phyloP scores from a whole-genome alignment of 2,888 invertebrate species.

The Volucella inanis region DNA sequence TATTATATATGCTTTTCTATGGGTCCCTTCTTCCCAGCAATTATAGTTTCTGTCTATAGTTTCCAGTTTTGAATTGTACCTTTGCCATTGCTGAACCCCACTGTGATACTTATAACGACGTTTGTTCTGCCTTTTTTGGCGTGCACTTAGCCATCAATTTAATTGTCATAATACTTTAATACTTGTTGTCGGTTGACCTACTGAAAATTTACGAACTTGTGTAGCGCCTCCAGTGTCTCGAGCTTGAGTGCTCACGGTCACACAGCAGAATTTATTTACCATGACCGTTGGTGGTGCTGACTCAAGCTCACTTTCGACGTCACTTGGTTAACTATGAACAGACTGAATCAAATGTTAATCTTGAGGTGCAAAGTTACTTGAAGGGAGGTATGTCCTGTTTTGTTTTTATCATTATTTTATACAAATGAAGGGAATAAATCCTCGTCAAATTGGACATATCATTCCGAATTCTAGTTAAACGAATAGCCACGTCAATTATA shows the following conservation, averaged over 20 bases:
- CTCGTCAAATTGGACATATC: slow-evolving; percentile 28
- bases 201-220: not conserved
- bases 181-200: slow-evolving; percentile 22
- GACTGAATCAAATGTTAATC: slow-evolving; percentile 21
- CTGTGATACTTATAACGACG: too few species aligned
- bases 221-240: not conserved
- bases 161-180: slow-evolving; percentile 11
- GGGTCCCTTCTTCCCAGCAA: too few species aligned
- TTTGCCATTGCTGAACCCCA: too few species aligned
- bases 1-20: too few species aligned
- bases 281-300: not conserved
- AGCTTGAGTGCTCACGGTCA: not conserved
- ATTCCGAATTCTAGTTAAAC: not conserved
- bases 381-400: not conserved
- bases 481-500: slow-evolving; percentile 45
- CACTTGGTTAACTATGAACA: not conserved
- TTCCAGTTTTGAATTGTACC: too few species aligned
- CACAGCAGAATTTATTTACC: not conserved
- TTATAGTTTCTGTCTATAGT: too few species aligned
- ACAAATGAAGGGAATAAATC: slow-evolving; percentile 19
- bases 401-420: not conserved
- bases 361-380: not conserved
- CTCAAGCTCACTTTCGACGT: not conserved
- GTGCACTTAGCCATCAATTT: not conserved
- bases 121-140: too few species aligned